phyloP scores from a whole-genome alignment of 2,888 invertebrate genomes.

The Harpalus rubripes region DNA sequence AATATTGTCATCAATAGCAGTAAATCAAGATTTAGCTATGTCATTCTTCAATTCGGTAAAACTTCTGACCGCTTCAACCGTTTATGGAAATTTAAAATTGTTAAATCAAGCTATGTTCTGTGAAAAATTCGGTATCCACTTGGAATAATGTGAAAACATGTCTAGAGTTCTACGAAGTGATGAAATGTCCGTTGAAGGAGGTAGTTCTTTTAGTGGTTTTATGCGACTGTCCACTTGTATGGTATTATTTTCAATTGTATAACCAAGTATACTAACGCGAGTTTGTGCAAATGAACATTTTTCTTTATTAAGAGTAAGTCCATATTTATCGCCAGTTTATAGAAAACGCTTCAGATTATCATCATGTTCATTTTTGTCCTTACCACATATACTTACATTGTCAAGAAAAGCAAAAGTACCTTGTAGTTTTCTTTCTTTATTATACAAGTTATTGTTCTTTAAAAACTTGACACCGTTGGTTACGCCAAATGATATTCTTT shows the following conservation, averaged over 20 bases:
- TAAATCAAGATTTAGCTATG: background rate
- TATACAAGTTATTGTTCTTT: conserved; percentile 57
- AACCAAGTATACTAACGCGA: conserved; percentile 3
- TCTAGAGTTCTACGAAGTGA: background rate
- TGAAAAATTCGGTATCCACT: conserved; percentile 24
- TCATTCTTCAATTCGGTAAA: conserved; percentile 3
- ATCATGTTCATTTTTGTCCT: conserved; percentile 65
- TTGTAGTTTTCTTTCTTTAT: conserved; percentile 56
- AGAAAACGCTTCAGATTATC: conserved; percentile 48
- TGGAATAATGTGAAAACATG: conserved; percentile 23
- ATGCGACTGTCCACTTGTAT: background rate
- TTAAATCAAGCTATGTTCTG: background rate
- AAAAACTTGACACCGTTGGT: conserved; percentile 68
- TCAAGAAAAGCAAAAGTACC: conserved; percentile 64
- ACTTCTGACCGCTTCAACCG: background rate
- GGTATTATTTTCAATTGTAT: background rate
- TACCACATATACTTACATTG: conserved; percentile 67
- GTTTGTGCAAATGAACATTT: conserved; percentile 8
- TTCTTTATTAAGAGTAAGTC: conserved; percentile 13
- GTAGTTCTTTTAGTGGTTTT: background rate
- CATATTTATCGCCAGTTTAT: background rate
- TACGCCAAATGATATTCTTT: conserved; percentile 67
- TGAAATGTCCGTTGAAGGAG: background rate
- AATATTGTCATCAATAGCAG: conserved; percentile 16
- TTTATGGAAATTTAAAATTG: conserved; percentile 1